These are phyloP conservation scores for Deroplatys truncata DNA, from an alignment of 2,888 invertebrate species.

Conservation along the genomic window DNA sequence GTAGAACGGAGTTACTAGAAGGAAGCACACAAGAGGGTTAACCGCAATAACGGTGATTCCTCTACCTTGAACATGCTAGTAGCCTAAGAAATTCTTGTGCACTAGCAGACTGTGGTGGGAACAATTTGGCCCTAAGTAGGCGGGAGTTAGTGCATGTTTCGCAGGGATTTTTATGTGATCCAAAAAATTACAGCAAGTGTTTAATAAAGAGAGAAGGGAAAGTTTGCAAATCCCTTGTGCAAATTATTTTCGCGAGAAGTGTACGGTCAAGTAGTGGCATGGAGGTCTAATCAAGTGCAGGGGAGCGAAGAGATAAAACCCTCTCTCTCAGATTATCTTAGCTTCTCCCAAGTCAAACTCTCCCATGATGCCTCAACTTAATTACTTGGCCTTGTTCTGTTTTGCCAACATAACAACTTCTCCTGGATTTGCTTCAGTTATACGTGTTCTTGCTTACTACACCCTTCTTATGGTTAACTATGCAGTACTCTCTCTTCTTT, in stretches of 20 bases:
- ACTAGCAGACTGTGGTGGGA: neutral
- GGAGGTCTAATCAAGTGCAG: neutral
- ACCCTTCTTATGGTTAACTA: neutral
- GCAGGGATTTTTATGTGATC: neutral
- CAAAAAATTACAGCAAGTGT: neutral
- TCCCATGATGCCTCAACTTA: neutral
- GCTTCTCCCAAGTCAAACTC: neutral
- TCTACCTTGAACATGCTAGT: no score
- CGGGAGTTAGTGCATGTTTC: neutral
- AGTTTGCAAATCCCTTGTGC: neutral
- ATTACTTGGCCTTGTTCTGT: neutral
- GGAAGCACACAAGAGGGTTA: no score
- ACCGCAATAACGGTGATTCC: no score
- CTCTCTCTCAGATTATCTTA: neutral
- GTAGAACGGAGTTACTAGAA: no score
- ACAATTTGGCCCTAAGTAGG: neutral
- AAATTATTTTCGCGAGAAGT: neutral
- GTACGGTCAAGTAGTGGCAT: neutral
- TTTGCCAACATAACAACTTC: neutral
- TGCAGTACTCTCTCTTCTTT: no score
- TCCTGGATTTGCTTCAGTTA: neutral
- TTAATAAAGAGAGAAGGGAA: neutral
- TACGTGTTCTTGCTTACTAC: neutral
- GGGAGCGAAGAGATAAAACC: neutral
- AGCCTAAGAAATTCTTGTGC: neutral